Evolutionary conservation across 2,113 vertebrate species (phyloP).

Genomic region (Gambusia affinis): DNA sequence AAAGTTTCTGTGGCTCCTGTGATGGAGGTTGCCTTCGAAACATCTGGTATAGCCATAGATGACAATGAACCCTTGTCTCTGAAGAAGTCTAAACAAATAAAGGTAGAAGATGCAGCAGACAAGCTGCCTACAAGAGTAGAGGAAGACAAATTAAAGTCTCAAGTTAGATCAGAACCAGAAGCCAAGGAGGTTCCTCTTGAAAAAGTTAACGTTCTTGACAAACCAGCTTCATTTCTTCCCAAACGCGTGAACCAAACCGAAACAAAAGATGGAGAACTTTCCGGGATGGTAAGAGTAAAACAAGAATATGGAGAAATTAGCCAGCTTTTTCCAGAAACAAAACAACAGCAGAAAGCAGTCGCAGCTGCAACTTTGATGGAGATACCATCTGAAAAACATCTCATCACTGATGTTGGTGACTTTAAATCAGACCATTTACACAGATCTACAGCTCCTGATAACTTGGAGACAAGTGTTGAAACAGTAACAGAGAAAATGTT

Average conservation of each 20-base stretch:
- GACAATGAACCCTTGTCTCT: neutral
- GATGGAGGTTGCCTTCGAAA: neutral
- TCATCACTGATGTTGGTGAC: neutral
- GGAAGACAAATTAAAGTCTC: neutral
- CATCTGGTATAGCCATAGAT: neutral
- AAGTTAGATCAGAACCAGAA: neutral
- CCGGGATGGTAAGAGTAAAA: neutral
- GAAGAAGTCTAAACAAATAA: neutral
- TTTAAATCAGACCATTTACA: neutral
- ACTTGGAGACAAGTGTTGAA: neutral
- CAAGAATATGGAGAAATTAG: neutral
- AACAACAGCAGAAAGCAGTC: neutral
- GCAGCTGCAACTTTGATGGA: slow-evolving; percentile 20
- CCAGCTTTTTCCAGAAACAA: neutral
- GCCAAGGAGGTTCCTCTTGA: neutral
- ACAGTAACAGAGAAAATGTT: neutral
- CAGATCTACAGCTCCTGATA: neutral
- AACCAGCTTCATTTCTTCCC: too few relatives aligned
- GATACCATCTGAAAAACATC: slow-evolving; percentile 3
- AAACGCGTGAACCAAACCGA: neutral
- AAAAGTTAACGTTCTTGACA: neutral
- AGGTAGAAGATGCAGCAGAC: neutral
- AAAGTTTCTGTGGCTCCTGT: neutral
- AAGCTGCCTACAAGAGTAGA: neutral
- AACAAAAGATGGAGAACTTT: neutral